These are phyloP conservation scores for Orius laevigatus DNA, from an alignment of 1,140 invertebrate species.

Conservation along the genomic window DNA sequence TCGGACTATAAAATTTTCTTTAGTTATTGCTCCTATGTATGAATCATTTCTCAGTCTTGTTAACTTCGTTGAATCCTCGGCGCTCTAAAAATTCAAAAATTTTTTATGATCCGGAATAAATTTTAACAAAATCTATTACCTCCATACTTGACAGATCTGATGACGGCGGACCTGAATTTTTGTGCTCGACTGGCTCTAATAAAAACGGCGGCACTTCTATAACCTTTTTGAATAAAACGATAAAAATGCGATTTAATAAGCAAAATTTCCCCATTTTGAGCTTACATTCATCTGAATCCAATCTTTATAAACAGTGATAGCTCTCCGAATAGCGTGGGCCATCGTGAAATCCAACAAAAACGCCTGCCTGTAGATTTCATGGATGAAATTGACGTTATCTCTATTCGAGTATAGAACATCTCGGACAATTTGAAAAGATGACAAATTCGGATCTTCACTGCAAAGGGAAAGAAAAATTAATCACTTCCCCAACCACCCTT, in stretches of 20 bases:
- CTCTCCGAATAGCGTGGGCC: conserved; percentile 69
- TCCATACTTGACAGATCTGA: no score
- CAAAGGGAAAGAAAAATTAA: conserved; percentile 17
- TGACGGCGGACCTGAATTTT: no score
- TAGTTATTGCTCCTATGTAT: conserved; percentile 60
- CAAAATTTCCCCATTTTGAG: conserved; percentile 3
- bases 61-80: conserved; percentile 28
- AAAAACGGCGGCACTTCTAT: no score
- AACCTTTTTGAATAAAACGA: no score
- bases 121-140: no score
- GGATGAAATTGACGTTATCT: conserved; percentile 88
- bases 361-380: conserved; percentile 86
- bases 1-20: conserved; percentile 58
- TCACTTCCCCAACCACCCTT: no score
- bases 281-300: conserved; percentile 83
- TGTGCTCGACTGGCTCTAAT: no score
- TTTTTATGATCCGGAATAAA: no score
- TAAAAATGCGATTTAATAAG: neutral
- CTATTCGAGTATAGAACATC: conserved; percentile 75
- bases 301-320: conserved; percentile 88
- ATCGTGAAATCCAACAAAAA: conserved; percentile 80
- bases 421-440: conserved; percentile 44
- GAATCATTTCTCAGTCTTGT: conserved; percentile 62
- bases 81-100: conserved; percentile 8
- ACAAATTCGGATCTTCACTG: conserved; percentile 28